phyloP scores from a whole-genome alignment of 2,797 vertebrate species.

The Graptemys geographica region DNA sequence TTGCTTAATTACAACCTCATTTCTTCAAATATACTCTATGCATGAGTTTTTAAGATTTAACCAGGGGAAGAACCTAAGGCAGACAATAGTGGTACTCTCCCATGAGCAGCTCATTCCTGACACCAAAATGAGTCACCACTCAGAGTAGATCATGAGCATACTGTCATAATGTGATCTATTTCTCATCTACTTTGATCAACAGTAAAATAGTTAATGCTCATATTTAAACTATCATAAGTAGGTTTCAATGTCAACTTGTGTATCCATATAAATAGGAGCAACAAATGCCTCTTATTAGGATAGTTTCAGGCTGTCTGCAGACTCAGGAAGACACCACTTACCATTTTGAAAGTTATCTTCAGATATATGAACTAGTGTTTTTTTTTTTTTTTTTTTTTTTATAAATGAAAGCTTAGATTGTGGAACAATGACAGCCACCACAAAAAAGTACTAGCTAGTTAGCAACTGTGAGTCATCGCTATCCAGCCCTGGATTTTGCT shows the following conservation, averaged over 20 bases:
- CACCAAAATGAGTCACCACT: not conserved
- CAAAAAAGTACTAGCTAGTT: not conserved
- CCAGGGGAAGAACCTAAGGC: not conserved
- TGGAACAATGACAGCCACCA: not conserved
- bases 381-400: not conserved
- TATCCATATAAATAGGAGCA: not conserved
- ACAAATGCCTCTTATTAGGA: not conserved
- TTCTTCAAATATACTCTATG: not conserved
- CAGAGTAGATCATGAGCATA: not conserved
- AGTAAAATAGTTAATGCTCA: not conserved
- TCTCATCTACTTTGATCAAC: not conserved
- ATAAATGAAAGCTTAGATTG: not conserved
- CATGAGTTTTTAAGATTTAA: not conserved
- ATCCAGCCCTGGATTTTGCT: not conserved
- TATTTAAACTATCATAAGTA: not conserved
- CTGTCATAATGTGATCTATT: not conserved
- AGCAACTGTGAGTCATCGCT: not conserved
- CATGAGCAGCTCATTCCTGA: not conserved
- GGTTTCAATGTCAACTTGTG: conserved; percentile 9
- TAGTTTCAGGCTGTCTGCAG: not conserved
- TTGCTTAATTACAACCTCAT: not conserved
- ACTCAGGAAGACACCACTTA: not conserved
- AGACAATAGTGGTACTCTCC: not conserved
- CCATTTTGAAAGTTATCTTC: not conserved
- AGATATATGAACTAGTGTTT: not conserved